Base-by-base conservation (phyloP, 2,113 vertebrate species). In the Corythornis vintsioides region DNA sequence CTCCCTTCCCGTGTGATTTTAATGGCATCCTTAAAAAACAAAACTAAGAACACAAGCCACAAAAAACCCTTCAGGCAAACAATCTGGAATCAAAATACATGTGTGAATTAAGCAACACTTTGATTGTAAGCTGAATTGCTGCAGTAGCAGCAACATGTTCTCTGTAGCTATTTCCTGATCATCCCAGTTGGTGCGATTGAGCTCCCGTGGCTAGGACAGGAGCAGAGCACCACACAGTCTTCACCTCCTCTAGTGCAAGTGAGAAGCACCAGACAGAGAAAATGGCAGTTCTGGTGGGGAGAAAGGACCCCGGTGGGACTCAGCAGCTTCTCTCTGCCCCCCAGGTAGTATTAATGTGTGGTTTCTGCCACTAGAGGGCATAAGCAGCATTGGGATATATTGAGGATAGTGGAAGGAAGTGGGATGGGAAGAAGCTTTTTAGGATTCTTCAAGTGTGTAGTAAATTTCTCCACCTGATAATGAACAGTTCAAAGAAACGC, bases 321-420 rank as follows among this genome's bases (percentile, higher is more conserved):
- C 15, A 2, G 8, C 40, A 60, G 12, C 33, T 69, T 35, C 31
- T 59, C 24, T 18, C 1, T 65, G 24, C 13, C 9, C 50, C 1
- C 2, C 26, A 11, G 63, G 66, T 40, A 10, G 10, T 65, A 5
- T 28, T 55, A 11, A 21, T 76, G 55, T n/a, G 57, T 60, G 33
- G 8, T 61, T 92, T 83, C 55, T 90, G 61, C 96, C 96, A 93
- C 96, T 10, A 97, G 95, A 88, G 97, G 97, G 96, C 93, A 74
- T 88, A 74, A 89, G 83, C 31, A 57, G 78, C 93, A 73, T 74
- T 89, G 88, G 48, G 65, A 96, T 86, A 16, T 47, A 25, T 63
- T 66, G 31, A 24, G 26, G 21, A 43, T 66, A 47, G 29, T 60
- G 38, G 22, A 55, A 33, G 60, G 35, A 56, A 56, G 43, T 31